phyloP scores from a whole-genome alignment of 2,888 invertebrate genomes.

The Strigamia maritima region DNA sequence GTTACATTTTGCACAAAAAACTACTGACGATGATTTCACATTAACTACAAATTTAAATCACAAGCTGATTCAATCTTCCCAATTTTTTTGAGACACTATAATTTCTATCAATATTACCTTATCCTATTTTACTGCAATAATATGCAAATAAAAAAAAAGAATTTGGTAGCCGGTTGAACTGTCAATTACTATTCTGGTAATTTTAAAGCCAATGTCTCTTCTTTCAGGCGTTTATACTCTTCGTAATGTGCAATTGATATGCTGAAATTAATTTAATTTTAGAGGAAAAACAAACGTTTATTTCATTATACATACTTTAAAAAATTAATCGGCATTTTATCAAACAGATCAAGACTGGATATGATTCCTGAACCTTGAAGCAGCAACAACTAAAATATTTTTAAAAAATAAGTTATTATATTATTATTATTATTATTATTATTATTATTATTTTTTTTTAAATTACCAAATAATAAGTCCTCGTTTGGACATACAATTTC shows the following conservation, averaged over 20 bases:
- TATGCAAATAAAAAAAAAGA: no score
- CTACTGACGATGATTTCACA: no score
- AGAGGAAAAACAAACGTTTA: background rate
- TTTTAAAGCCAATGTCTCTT: background rate
- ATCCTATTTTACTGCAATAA: no score
- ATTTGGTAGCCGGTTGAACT: no score
- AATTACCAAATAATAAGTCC: background rate
- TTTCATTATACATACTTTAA: background rate
- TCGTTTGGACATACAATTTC: background rate
- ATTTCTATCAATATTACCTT: no score
- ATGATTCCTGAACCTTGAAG: background rate
- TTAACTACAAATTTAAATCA: no score
- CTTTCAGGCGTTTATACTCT: background rate
- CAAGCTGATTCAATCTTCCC: no score
- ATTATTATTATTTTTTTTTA: background rate
- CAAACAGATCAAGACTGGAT: background rate
- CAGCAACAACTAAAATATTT: background rate
- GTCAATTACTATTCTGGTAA: background rate
- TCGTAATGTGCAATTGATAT: background rate
- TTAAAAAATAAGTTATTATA: no score
- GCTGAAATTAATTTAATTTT: background rate
- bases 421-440: no score
- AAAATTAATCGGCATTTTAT: background rate
- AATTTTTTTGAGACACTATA: no score
- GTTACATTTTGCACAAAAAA: no score